phyloP scores from a whole-genome alignment of 2,113 vertebrate species.

The Upupa epops region DNA sequence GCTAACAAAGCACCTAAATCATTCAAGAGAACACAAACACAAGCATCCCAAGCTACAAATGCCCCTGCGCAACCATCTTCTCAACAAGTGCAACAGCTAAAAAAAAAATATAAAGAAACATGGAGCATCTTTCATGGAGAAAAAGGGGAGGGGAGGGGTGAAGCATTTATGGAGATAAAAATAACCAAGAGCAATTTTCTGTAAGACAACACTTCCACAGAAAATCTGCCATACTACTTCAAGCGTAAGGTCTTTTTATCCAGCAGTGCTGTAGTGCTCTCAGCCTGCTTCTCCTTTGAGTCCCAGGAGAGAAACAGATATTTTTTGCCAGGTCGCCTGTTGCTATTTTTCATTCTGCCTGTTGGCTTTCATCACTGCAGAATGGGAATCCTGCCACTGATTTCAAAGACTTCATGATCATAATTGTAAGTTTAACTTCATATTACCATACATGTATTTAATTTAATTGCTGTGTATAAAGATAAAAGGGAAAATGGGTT shows the following conservation, averaged over 20 bases:
- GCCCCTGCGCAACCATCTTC: neutral
- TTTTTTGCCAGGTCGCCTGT: slow-evolving; percentile 45
- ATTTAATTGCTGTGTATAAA: slow-evolving; percentile 63
- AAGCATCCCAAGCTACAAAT: neutral
- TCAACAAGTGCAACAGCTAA: neutral
- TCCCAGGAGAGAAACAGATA: slow-evolving; percentile 46
- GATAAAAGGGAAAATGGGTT: slow-evolving; percentile 57
- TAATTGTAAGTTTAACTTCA: slow-evolving; percentile 49
- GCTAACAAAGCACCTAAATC: neutral
- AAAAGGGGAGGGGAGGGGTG: too few relatives aligned
- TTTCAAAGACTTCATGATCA: slow-evolving; percentile 50
- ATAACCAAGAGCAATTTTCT: neutral
- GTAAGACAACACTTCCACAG: neutral
- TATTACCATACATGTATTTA: slow-evolving; percentile 60
- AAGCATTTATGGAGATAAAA: too few relatives aligned
- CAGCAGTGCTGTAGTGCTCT: neutral
- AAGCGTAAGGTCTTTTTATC: neutral
- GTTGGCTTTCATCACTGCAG: slow-evolving; percentile 55
- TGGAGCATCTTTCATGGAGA: neutral
- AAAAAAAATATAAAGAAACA: neutral
- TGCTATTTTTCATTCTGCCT: slow-evolving; percentile 49
- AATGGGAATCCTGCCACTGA: slow-evolving; percentile 57
- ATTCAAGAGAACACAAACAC: neutral
- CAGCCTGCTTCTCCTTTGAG: neutral
- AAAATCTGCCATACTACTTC: neutral